Conservation (phyloP, 2,113 vertebrate genomes). For the Paramisgurnus dabryanus region DNA sequence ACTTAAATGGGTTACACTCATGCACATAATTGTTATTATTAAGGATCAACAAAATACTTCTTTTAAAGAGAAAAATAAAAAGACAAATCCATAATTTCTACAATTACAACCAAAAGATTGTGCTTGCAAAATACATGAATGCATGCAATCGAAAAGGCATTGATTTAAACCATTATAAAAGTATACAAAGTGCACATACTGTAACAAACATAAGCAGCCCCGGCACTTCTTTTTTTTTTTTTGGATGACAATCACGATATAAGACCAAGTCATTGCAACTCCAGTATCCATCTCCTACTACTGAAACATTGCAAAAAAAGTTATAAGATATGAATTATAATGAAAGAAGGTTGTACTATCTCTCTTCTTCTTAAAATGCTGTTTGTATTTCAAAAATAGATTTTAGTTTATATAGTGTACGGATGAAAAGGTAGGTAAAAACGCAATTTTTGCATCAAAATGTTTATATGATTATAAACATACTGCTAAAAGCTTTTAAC, state of each 20-base stretch:
- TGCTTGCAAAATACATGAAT: constrained; percentile 49
- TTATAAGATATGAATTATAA: background rate
- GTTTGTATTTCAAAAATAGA: background rate
- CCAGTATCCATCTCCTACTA: background rate
- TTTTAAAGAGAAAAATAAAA: constrained; percentile 1
- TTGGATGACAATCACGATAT: background rate
- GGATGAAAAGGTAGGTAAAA: background rate
- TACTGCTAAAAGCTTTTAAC: background rate
- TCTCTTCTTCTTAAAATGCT: background rate
- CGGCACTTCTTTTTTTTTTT: background rate
- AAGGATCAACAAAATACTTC: background rate
- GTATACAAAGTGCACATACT: background rate
- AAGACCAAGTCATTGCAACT: background rate
- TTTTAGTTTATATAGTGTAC: background rate
- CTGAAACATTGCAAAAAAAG: background rate
- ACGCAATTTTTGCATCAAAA: background rate
- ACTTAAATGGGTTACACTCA: background rate
- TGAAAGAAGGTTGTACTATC: background rate
- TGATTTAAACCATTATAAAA: background rate
- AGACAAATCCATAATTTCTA: background rate
- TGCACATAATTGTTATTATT: constrained; percentile 27
- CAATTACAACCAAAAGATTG: constrained; percentile 56
- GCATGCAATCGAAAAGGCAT: background rate
- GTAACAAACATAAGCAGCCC: constrained; percentile 9
- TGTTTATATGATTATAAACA: constrained; percentile 8